phyloP scores from a whole-genome alignment of 2,888 invertebrate species.

The Sympetrum striolatum region DNA sequence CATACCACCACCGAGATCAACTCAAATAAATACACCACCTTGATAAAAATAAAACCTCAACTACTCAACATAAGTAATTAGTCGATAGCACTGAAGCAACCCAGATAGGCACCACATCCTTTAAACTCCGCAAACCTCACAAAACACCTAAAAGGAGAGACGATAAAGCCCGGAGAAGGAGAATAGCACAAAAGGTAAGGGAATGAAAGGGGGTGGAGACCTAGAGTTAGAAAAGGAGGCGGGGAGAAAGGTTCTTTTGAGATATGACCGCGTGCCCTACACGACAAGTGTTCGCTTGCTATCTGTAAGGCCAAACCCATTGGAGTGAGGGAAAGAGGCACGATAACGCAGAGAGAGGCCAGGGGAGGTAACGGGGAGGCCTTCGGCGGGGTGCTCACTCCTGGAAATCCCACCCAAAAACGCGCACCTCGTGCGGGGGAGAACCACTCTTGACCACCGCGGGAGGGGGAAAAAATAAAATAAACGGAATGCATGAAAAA shows the following conservation, averaged over 20 bases:
- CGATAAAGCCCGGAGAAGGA: background rate
- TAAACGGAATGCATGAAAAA: background rate
- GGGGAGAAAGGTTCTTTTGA: slow-evolving; percentile 3
- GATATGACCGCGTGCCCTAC: slow-evolving; percentile 22
- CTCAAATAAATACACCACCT: too few relatives aligned
- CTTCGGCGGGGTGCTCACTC: background rate
- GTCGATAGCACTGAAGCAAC: too few relatives aligned
- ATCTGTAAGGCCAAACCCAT: slow-evolving; percentile 15
- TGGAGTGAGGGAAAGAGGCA: background rate
- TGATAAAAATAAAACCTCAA: too few relatives aligned
- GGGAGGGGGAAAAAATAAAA: background rate
- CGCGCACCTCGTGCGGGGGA: background rate
- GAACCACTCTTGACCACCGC: background rate
- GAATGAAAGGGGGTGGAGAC: background rate
- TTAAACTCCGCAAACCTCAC: too few relatives aligned
- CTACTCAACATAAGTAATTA: too few relatives aligned
- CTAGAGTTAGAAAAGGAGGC: background rate
- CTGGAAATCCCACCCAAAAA: background rate
- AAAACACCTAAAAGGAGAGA: background rate
- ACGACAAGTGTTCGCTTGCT: slow-evolving; percentile 39
- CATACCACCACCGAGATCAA: too few relatives aligned
- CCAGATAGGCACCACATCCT: too few relatives aligned
- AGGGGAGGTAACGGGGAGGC: background rate
- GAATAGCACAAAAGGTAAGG: background rate
- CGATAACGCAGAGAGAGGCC: slow-evolving; percentile 3